Percentiles rank a stretch among this genome's conserved stretches.
Evolutionary conservation across 1,140 invertebrate genomes (phyloP).

Genomic region (Drosophila malerkotliana): DNA sequence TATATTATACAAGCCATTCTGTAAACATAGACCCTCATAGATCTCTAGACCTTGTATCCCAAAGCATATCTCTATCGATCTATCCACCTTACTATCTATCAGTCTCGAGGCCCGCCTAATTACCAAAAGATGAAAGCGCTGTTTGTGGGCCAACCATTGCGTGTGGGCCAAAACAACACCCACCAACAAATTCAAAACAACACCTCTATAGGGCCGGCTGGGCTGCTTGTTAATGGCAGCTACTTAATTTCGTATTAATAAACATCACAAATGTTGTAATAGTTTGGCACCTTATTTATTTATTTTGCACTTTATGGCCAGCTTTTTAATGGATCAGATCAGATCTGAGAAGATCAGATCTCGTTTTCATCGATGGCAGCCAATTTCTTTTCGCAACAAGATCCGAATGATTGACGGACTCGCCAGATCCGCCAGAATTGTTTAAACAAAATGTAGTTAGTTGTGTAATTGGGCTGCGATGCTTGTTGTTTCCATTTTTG

Average conservation of each 20-base stretch:
- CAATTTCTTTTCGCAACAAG: constrained; percentile 68
- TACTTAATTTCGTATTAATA: constrained; percentile 82
- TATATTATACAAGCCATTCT: neutral
- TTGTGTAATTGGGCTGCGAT: constrained; percentile 36
- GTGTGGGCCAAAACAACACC: constrained; percentile 52
- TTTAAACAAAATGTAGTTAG: constrained; percentile 65
- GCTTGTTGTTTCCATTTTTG: constrained; percentile 14
- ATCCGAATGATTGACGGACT: constrained; percentile 69
- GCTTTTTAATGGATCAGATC: neutral
- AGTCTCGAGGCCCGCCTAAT: constrained; percentile 73
- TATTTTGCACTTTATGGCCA: constrained; percentile 58
- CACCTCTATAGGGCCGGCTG: constrained; percentile 37
- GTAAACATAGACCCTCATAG: neutral
- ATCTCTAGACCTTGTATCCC: neutral
- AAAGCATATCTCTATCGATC: constrained; percentile 21
- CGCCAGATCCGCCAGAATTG: constrained; percentile 38
- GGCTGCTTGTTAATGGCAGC: constrained; percentile 60
- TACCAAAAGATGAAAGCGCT: constrained; percentile 80
- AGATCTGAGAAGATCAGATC: constrained; percentile 3
- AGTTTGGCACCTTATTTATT: constrained; percentile 78
- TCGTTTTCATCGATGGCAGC: constrained; percentile 45
- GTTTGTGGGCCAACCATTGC: constrained; percentile 54
- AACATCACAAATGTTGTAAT: constrained; percentile 80
- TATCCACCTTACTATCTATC: constrained; percentile 58
- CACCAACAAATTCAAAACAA: constrained; percentile 35